Conservation (phyloP, 2,113 vertebrate species). For the Holacanthus passer region DNA sequence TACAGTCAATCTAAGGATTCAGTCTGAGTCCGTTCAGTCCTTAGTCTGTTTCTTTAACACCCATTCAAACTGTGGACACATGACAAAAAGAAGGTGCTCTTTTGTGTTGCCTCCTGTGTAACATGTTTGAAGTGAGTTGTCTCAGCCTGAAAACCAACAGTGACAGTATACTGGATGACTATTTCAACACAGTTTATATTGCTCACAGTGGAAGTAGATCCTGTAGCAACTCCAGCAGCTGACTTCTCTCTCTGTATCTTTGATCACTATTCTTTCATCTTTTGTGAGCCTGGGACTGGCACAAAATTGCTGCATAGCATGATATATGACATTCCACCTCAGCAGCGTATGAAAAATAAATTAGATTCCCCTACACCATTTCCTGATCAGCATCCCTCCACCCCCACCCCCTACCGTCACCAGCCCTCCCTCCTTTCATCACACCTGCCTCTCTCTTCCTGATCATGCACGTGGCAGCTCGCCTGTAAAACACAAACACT, state of each 20-base stretch:
- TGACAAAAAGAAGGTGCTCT: neutral
- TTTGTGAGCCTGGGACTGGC: constrained; percentile 62
- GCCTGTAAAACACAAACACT: constrained; percentile 28
- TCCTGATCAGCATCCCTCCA: constrained; percentile 79
- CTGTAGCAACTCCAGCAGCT: constrained; percentile 61
- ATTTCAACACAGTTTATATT: constrained; percentile 70
- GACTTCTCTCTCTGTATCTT: constrained; percentile 69
- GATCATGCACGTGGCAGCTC: constrained; percentile 18
- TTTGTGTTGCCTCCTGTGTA: neutral
- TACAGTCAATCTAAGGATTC: neutral
- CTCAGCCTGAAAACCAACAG: constrained; percentile 43
- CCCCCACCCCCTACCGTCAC: neutral
- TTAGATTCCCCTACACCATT: constrained; percentile 79
- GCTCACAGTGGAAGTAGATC: constrained; percentile 66
- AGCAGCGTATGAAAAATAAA: constrained; percentile 82
- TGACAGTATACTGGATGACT: constrained; percentile 61
- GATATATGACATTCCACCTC: constrained; percentile 81
- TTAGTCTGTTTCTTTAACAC: neutral
- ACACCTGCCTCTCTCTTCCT: constrained; percentile 53
- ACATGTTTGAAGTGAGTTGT: constrained; percentile 47
- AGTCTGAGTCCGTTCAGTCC: neutral
- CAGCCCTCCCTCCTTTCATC: constrained; percentile 46
- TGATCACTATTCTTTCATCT: constrained; percentile 82
- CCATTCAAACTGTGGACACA: neutral
- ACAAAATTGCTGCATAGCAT: constrained; percentile 73